phyloP scores from a whole-genome alignment of 2,113 vertebrate species.

The Motacilla alba region DNA sequence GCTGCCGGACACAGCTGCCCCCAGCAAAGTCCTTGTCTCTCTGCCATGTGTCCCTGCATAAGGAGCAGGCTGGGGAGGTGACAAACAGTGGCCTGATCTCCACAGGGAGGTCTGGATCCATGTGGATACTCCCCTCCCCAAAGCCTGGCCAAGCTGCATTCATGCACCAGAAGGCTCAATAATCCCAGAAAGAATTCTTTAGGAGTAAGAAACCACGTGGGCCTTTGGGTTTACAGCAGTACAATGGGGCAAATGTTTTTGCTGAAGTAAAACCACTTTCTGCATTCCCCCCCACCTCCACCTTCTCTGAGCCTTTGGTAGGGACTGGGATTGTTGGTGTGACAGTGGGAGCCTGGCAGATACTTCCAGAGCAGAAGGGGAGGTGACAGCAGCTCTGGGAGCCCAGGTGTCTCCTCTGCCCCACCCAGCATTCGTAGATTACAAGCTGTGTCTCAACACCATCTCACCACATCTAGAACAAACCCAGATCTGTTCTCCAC shows the following conservation, averaged over 20 bases:
- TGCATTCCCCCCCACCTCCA: neutral
- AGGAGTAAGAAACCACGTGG: neutral
- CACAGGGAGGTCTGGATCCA: neutral
- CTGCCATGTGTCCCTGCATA: accelerated
- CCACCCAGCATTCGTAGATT: neutral
- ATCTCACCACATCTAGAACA: neutral
- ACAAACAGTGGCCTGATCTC: accelerated
- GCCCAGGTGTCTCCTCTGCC: neutral
- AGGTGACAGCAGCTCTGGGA: neutral
- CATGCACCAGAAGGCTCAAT: neutral
- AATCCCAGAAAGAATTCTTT: neutral
- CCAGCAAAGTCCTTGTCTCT: no score
- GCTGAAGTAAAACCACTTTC: neutral
- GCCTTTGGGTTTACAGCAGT: neutral
- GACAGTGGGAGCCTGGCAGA: neutral
- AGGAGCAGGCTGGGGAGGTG: neutral
- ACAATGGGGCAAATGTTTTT: neutral
- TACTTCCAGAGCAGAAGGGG: neutral
- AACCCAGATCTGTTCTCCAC: neutral
- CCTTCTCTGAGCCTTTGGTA: neutral
- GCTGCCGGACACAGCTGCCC: neutral
- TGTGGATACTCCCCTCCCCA: neutral
- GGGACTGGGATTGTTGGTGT: neutral
- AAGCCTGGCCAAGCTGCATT: neutral
- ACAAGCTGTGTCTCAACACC: neutral